Evolutionary conservation across 2,888 invertebrate genomes (phyloP).

Genomic region (Pterobdella sp.): DNA sequence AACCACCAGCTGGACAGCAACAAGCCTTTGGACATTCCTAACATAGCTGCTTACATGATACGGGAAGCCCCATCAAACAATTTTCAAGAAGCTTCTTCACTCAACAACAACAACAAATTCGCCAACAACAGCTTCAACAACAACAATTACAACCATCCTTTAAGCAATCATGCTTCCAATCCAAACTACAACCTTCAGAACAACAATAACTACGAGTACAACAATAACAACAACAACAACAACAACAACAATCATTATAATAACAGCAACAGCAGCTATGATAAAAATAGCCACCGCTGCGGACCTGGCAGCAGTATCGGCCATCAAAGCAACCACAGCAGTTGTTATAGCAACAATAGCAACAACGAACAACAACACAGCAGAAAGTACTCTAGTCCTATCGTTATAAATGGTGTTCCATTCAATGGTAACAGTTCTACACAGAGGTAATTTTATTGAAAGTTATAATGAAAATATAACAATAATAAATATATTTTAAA

Average conservation of each 20-base stretch:
- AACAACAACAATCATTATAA: neutral
- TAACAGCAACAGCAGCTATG: conserved; percentile 3
- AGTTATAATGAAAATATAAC: neutral
- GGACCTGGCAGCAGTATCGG: neutral
- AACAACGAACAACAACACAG: neutral
- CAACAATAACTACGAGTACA: neutral
- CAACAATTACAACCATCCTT: neutral
- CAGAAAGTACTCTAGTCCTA: neutral
- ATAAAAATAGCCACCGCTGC: neutral
- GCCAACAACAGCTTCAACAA: neutral
- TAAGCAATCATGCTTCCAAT: too few species aligned
- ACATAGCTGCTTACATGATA: conserved; percentile 33
- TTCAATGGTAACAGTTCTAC: neutral
- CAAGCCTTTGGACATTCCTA: conserved; percentile 52
- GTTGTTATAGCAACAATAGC: neutral
- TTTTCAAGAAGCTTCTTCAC: neutral
- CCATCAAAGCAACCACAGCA: neutral
- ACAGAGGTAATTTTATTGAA: neutral
- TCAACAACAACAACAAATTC: neutral
- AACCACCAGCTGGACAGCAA: conserved; percentile 48
- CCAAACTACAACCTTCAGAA: neutral
- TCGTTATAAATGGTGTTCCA: conserved; percentile 2
- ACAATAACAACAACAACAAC: neutral
- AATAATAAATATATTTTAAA: neutral
- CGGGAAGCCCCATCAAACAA: conserved; percentile 12